Evolutionary conservation across 2,113 vertebrate genomes (phyloP).

Genomic region (Psilopogon haemacephalus): DNA sequence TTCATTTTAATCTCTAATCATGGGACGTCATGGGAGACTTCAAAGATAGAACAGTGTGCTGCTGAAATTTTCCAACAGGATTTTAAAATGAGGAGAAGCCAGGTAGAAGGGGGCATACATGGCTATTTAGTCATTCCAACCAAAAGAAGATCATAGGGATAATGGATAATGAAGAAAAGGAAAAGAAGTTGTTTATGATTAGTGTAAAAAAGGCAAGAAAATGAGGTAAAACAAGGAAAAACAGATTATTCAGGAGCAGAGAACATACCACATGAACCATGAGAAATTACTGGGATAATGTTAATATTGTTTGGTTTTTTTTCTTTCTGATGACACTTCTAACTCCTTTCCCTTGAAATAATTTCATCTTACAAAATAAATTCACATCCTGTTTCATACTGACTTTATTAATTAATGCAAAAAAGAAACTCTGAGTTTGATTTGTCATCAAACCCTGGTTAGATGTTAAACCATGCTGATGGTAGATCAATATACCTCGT

Average conservation of each 20-base stretch:
- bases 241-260: neutral
- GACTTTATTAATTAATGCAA: neutral
- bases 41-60: neutral
- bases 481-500: neutral
- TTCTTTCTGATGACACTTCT: neutral
- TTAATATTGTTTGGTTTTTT: neutral
- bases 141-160: neutral
- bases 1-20: neutral
- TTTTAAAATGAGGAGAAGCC: neutral
- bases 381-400: neutral
- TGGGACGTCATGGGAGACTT: neutral
- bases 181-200: neutral
- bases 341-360: neutral
- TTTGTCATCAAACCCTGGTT: neutral
- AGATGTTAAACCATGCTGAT: neutral
- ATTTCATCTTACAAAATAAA: neutral
- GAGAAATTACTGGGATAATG: neutral
- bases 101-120: neutral
- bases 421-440: neutral
- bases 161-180: neutral
- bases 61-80: neutral
- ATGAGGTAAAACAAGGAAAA: neutral
- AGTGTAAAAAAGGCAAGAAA: neutral
- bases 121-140: neutral
- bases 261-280: fast-evolving